Base-by-base conservation (phyloP, 2,888 invertebrate genomes). In the Argyresthia albistria region DNA sequence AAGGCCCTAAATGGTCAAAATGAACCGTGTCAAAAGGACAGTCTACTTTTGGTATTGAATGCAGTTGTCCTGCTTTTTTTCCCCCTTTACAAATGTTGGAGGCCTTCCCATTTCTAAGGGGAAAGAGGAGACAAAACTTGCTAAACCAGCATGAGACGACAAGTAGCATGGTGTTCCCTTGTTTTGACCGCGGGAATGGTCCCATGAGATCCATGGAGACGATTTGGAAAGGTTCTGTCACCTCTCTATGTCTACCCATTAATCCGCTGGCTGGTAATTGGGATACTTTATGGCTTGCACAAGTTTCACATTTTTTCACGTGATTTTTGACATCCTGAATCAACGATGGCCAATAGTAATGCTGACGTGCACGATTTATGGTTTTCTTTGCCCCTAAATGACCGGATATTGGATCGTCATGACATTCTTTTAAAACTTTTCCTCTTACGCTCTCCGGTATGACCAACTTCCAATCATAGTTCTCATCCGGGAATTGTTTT, bases 311-410 rank as follows among this genome's bases (percentile, higher is more conserved):
- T 15, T 52, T 49, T 3, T 45, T n/a, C 0, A 58, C 53, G 25
- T 55, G 51, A 0, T 49, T 7, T 43, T 55, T 56, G 0, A 55
- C 53, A 14, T 56, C 56, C 8, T 36, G 35, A 4, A 53, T 53
- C 1, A 58, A 7, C 0, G 49, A 39, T 10, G 58, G 55, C 56
- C 58, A 58, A 15, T 35, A 58, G 9, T 56, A 56, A 3, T 36
- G 36, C 35, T 53, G 55, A n/a, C 51, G 10, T 1, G 50, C 51
- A 46, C 37, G 43, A 39, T 50, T 47, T 1, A 52, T 7, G 1
- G 56, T 52, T 35, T 56, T 56, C n/a, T 45, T 50, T 1, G 52
- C 11, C 6, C 56, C 56, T 10, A 53, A 46, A 42, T 56, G 56
- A 1, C 56, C 50, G 0, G 55, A 11, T 0, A 36, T 12, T 1